Evolutionary conservation across 2,113 vertebrate species (phyloP), one percentile per base, ranked within the genome.

Genomic region (Gavia stellata): DNA sequence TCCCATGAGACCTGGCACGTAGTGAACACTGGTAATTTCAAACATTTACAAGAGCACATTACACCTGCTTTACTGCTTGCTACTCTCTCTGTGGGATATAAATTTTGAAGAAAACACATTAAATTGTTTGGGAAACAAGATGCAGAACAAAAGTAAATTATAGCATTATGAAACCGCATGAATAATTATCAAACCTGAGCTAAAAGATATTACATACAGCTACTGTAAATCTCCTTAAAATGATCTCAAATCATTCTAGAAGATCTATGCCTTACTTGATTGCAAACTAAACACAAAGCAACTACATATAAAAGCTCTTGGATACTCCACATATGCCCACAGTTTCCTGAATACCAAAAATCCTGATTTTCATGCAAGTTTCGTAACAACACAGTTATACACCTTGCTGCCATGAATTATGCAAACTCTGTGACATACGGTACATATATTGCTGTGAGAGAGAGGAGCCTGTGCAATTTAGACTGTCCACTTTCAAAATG

Each of bases 1-100:
- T 79, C 50, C 21, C n/a, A 52, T 0, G 0, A 44, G 33, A 81
- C 16, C 12, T 61, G 36, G 40, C 47, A 75, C 3, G 0, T 21
- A 31, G 58, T 21, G 36, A 78, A 77, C 56, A 14, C 24, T 31
- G 53, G 20, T 31, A 53, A 87, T 88, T 91, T 71, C 50, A 91
- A 67, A 79, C 56, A 59, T 34, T 75, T 92, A 84, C 3, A 84
- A 61, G 36, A 81, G 10, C 26, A 68, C 7, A 29, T 81, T 84
- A 61, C 15, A 81, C 14, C 17, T 53, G 68, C 31, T 91, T 94
- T 68, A 72, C 58, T 58, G 77, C 80, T 91, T 75, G 31, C 70
- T 91, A 15, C 31, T 52, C 28, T 59, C n/a, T 87, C 62, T 70
- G 58, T 0, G 21, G 53, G 56, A 87, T 34, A 72, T 17, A n/a